Conservation (phyloP, 2,113 vertebrate species). For the Scomber scombrus region DNA sequence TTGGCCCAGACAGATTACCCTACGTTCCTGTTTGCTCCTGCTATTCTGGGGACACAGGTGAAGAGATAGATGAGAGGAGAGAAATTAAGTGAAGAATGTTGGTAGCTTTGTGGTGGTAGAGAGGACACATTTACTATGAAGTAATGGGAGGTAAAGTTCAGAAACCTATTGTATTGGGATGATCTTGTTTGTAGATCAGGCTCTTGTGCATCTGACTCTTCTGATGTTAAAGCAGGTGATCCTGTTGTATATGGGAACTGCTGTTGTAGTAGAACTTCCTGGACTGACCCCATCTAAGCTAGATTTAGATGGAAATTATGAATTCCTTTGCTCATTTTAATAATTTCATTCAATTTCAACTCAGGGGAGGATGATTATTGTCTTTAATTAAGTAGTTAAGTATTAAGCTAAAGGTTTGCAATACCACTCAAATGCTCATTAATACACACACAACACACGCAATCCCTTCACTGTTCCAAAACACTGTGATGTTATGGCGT, state of each 20-base stretch:
- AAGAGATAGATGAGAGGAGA: conserved; percentile 52
- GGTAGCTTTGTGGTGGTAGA: conserved; percentile 21
- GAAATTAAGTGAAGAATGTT: conserved; percentile 59
- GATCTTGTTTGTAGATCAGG: conserved; percentile 3
- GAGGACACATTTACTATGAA: conserved; percentile 6
- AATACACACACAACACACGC: too few species aligned
- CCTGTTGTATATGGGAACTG: not conserved
- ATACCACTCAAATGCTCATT: too few species aligned
- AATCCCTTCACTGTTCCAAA: too few species aligned
- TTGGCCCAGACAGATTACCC: conserved; percentile 73
- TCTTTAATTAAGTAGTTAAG: not conserved
- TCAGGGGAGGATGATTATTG: too few species aligned
- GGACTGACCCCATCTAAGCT: not conserved
- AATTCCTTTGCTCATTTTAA: not conserved
- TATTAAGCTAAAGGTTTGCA: too few species aligned
- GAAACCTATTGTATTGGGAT: not conserved
- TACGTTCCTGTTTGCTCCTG: conserved; percentile 68
- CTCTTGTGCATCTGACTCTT: not conserved
- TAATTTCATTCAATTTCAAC: too few species aligned
- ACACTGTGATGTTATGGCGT: too few species aligned
- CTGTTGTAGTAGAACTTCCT: not conserved
- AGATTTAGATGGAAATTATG: not conserved
- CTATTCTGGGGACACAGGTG: conserved; percentile 56
- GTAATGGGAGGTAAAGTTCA: conserved; percentile 24
- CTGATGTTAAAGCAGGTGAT: not conserved